Percentiles rank a stretch among this genome's conserved stretches.
phyloP scores from a whole-genome alignment of 2,888 invertebrate species.

The Eupithecia subumbrata region DNA sequence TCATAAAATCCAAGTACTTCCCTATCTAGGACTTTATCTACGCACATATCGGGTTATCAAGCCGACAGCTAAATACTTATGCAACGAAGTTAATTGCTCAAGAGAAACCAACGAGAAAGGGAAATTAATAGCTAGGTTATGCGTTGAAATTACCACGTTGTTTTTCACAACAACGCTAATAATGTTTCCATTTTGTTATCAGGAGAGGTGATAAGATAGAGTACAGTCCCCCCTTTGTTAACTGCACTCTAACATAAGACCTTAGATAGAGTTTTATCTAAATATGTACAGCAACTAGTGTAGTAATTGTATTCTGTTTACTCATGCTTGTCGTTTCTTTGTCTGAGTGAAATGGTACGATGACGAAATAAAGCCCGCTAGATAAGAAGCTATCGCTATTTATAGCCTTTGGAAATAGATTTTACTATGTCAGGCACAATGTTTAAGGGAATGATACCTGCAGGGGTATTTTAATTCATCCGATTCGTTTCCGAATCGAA shows the following conservation, averaged over 20 bases:
- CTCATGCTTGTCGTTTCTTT: constrained; percentile 65
- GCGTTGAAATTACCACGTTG: constrained; percentile 54
- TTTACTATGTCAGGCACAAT: neutral
- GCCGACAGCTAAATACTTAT: constrained; percentile 36
- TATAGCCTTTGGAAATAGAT: neutral
- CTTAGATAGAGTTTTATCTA: constrained; percentile 74
- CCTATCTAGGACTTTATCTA: constrained; percentile 18
- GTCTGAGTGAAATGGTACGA: constrained; percentile 47
- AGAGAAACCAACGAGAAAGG: constrained; percentile 45
- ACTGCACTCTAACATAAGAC: constrained; percentile 71
- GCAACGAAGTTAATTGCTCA: constrained; percentile 34
- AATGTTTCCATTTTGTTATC: constrained; percentile 70
- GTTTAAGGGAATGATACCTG: neutral
- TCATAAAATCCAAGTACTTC: neutral
- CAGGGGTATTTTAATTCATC: too few species aligned
- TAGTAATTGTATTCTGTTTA: constrained; percentile 58
- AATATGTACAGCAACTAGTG: constrained; percentile 58
- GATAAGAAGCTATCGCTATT: constrained; percentile 8
- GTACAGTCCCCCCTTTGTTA: constrained; percentile 77
- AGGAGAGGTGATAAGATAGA: constrained; percentile 73
- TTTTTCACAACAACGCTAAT: constrained; percentile 65
- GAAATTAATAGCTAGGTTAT: constrained; percentile 48
- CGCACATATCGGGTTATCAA: constrained; percentile 24
- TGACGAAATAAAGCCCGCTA: constrained; percentile 22
- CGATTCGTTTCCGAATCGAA: too few species aligned